Evolutionary conservation across 35 echinoderm and acorn worm genomes (phyloP), one percentile per base, ranked within the genome.

Genomic region (Patiria miniata): DNA sequence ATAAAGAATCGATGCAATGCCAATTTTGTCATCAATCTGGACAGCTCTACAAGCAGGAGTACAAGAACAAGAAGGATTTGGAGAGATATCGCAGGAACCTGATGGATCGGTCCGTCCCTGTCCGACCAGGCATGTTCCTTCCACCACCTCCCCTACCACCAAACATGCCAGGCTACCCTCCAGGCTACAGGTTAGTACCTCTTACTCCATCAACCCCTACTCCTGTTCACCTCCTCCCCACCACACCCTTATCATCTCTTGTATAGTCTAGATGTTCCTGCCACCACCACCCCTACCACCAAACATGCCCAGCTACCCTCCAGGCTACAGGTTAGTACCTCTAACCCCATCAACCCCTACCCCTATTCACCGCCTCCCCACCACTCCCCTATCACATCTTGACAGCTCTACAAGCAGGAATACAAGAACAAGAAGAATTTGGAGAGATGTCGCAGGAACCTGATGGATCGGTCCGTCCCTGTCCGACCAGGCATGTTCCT

Each of bases 41-140:
- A 39, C 55, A 93, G 91, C 76, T 79, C 8, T 93, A 93, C 73
- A 88, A 85, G 78, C 80, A 93, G 53, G 83, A 79, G 18, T 93
- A 93, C 85, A 68, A 79, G 8, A 55, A 52, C 34, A 83, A 85
- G 79, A 93, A 52, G 51, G 54, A 79, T 8, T 76, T 40, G 53
- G 81, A 85, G 81, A 81, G 78, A 61, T 77, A 36, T 37, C 78
- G 82, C 39, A 83, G 39, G 73, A 73, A 55, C 36, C 59, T 88
- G 51, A 73, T 50, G 40, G 61, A 87, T 53, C 18, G 52, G 39
- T 78, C 83, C 26, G 37, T 38, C 37, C 81, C 80, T 17, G 57
- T 76, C 37, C 54, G 61, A 42, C 86, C 80, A 61, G 86, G 61
- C 28, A 50, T 54, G 8, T 82, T 89, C 56, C 42, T 10, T 56